Percentiles rank a stretch among this genome's conserved stretches.
phyloP scores from a whole-genome alignment of 2,113 vertebrate genomes.

The Microtus pennsylvanicus region DNA sequence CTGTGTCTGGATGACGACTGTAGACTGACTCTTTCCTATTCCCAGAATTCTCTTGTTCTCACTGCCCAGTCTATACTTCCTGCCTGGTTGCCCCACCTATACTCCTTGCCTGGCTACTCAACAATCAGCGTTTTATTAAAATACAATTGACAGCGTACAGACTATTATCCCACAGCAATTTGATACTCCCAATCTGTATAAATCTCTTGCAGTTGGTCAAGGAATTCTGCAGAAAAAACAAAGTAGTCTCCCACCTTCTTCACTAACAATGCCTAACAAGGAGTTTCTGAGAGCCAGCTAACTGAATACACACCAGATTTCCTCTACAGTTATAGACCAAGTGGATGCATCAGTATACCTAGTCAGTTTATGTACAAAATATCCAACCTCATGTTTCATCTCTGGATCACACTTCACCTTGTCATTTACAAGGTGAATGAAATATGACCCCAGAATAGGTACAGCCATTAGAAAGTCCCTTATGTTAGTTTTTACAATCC shows the following conservation, averaged over 20 bases:
- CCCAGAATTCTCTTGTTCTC: no score
- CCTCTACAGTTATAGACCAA: conserved; percentile 23
- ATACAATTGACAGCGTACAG: no score
- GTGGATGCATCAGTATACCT: not conserved
- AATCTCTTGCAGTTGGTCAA: conserved; percentile 37
- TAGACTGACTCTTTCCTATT: no score
- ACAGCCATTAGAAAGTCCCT: conserved; percentile 3
- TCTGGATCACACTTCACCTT: conserved; percentile 12
- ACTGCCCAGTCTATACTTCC: no score
- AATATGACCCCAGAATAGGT: not conserved
- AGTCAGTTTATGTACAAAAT: not conserved
- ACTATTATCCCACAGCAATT: not conserved
- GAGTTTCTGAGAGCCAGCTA: conserved; percentile 1
- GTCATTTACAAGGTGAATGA: conserved; percentile 40
- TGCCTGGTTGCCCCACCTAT: no score
- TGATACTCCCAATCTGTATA: not conserved
- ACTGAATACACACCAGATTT: not conserved
- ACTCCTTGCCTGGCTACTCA: no score
- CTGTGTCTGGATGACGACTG: no score
- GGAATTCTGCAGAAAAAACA: not conserved
- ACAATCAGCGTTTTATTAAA: no score
- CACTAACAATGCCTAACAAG: conserved; percentile 31
- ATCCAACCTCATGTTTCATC: not conserved
- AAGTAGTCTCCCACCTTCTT: not conserved
- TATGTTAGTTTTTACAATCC: not conserved